Percentiles rank a stretch among this genome's conserved stretches.
Evolutionary conservation across 1,140 invertebrate genomes (phyloP).

Genomic region (Diachasmimorpha longicaudata): DNA sequence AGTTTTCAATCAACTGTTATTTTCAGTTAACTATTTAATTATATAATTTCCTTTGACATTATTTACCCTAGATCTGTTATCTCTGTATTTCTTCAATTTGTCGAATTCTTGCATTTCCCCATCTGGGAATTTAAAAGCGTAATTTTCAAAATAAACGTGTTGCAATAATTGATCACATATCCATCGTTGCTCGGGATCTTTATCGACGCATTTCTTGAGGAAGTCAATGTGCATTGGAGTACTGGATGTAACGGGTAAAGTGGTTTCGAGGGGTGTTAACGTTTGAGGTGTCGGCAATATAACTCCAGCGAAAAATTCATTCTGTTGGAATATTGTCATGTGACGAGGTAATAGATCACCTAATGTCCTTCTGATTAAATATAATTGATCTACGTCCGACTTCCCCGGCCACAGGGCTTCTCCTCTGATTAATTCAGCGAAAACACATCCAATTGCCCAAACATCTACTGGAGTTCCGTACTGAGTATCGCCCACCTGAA

Average conservation of each 20-base stretch:
- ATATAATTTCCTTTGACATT: background rate
- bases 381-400: constrained; percentile 98
- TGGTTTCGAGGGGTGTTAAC: constrained; percentile 81
- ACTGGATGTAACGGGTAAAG: constrained; percentile 75
- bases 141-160: constrained; percentile 88
- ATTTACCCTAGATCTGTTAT: constrained; percentile 66
- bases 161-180: constrained; percentile 88
- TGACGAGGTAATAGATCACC: constrained; percentile 92
- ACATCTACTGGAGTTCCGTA: constrained; percentile 98
- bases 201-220: constrained; percentile 92
- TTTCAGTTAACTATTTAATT: background rate
- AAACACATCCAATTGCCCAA: constrained; percentile 96
- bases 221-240: constrained; percentile 77
- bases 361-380: constrained; percentile 89
- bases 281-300: constrained; percentile 90
- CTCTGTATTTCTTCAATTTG: constrained; percentile 66
- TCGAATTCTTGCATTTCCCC: constrained; percentile 76
- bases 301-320: constrained; percentile 95
- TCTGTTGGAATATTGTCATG: constrained; percentile 93
- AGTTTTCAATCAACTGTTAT: constrained; percentile 1
- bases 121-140: constrained; percentile 76
- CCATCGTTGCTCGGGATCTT: constrained; percentile 90
- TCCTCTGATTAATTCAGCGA: constrained; percentile 94
- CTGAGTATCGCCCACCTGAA: constrained; percentile 90
- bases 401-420: constrained; percentile 97